Base-by-base conservation (phyloP, 2,113 vertebrate species). In the Heterotis niloticus region DNA sequence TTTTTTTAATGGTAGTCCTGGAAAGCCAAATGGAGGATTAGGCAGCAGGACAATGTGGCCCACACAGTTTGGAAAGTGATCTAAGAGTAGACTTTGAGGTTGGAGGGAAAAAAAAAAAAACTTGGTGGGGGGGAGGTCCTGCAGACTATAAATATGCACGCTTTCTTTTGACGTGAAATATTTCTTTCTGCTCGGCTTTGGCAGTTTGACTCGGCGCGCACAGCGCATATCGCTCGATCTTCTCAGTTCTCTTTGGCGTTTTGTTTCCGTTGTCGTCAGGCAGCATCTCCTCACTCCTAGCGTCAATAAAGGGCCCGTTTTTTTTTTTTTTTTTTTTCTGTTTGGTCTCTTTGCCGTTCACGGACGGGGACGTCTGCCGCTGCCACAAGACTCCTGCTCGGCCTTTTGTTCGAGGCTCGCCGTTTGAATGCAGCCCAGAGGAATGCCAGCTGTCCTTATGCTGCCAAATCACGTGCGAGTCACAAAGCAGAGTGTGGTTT, bases 381-480 rank as follows among this genome's bases (percentile, higher is more conserved):
- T 77, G 66, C 82, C 80, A 75, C 73, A 20, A 59, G 74, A 18
- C 26, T 62, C 26, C 24, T 64, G 74, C 54, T 10, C 24, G 13
- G 56, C 14, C 56, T 64, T 87, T 90, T 87, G 85, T 90, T 79
- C 79, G 85, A 84, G 82, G 86, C 80, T 83, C 85, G 87, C 88
- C 88, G 89, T 90, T 84, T 89, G 89, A 88, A 86, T 82, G 82
- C 81, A 56, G 82, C 82, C 83, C 79, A 80, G 84, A 86, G 80
- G 81, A 84, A 83, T 81, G 84, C 86, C 87, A 88, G 88, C 88
- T 88, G 89, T 81, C 88, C 84, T 86, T 84, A 86, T 73, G 72
- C 83, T 89, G 89, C 90, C 88, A 89, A 90, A 88, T 92, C 90
- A 92, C 90, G 87, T 90, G 89, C 88, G 85, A 89, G 86, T 89